Percentiles rank a stretch among this genome's conserved stretches.
Evolutionary conservation across 2,797 vertebrate genomes (phyloP).

Genomic region (Pseudochromis fuscus): DNA sequence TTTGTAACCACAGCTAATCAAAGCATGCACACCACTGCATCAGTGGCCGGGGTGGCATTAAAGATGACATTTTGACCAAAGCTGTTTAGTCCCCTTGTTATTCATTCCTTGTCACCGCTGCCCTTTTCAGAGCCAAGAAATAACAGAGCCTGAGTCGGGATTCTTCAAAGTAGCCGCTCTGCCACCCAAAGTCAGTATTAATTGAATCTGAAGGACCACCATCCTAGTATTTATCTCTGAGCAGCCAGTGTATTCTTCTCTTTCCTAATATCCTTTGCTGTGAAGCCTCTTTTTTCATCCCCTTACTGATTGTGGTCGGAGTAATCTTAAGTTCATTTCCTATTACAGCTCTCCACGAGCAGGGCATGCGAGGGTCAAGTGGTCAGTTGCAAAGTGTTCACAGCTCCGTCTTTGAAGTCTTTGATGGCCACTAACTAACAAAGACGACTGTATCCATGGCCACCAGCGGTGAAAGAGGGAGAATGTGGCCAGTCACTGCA

Average conservation of each 20-base stretch:
- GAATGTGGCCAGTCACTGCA: conserved; percentile 73
- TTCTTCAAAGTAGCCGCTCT: conserved; percentile 53
- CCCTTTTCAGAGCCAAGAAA: conserved; percentile 68
- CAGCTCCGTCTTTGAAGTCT: conserved; percentile 78
- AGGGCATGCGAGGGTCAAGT: conserved; percentile 78
- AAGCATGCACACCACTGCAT: conserved; percentile 27
- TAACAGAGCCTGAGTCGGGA: conserved; percentile 38
- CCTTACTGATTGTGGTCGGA: conserved; percentile 58
- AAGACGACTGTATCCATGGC: conserved; percentile 81
- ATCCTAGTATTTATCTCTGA: conserved; percentile 68
- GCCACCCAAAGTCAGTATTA: conserved; percentile 73
- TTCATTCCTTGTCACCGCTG: conserved; percentile 55
- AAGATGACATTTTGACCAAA: conserved; percentile 72
- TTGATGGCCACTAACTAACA: conserved; percentile 73
- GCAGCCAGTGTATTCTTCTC: conserved; percentile 42
- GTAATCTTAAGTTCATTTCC: conserved; percentile 83
- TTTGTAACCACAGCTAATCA: conserved; percentile 37
- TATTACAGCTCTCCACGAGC: conserved; percentile 58
- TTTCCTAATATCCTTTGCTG: conserved; percentile 67
- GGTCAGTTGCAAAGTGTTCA: conserved; percentile 75
- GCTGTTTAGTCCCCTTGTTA: conserved; percentile 54
- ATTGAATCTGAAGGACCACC: conserved; percentile 78
- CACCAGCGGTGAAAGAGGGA: conserved; percentile 74
- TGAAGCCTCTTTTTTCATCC: conserved; percentile 50
- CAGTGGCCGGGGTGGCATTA: conserved; percentile 55